These are phyloP conservation scores for Agrotis puta DNA, from an alignment of 2,888 invertebrate species.

Conservation along the genomic window DNA sequence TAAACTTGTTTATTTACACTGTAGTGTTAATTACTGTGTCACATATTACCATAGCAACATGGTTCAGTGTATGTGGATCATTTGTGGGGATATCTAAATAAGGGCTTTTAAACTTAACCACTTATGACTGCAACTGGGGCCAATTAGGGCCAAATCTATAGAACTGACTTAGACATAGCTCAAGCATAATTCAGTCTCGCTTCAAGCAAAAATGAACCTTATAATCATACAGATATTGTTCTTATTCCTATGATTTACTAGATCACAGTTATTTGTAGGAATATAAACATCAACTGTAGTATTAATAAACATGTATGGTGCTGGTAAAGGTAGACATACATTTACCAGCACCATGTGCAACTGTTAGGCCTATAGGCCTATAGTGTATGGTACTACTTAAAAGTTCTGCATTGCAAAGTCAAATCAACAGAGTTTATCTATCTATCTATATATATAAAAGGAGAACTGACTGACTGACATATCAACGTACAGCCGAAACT, in stretches of 20 bases:
- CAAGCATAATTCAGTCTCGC: too few species aligned
- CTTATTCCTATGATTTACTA: too few species aligned
- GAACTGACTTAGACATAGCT: too few species aligned
- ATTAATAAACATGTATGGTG: too few species aligned
- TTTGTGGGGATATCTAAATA: neutral
- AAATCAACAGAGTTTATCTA: neutral
- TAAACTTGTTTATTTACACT: conserved; percentile 34
- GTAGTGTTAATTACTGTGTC: neutral
- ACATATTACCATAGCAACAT: neutral
- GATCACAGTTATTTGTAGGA: too few species aligned
- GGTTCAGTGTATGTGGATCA: neutral
- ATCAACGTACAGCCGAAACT: too few species aligned
- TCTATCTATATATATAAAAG: too few species aligned
- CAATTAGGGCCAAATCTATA: neutral
- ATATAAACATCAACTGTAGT: too few species aligned
- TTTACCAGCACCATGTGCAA: neutral
- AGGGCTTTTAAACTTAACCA: neutral
- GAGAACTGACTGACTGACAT: too few species aligned
- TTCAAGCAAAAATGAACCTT: too few species aligned
- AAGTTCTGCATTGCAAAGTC: neutral
- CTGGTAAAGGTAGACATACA: too few species aligned
- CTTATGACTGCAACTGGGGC: neutral
- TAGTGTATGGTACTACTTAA: neutral
- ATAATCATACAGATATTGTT: too few species aligned
- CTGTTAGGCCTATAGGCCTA: neutral